phyloP scores from a whole-genome alignment of 2,888 invertebrate genomes.

The Periphyllus acericola region DNA sequence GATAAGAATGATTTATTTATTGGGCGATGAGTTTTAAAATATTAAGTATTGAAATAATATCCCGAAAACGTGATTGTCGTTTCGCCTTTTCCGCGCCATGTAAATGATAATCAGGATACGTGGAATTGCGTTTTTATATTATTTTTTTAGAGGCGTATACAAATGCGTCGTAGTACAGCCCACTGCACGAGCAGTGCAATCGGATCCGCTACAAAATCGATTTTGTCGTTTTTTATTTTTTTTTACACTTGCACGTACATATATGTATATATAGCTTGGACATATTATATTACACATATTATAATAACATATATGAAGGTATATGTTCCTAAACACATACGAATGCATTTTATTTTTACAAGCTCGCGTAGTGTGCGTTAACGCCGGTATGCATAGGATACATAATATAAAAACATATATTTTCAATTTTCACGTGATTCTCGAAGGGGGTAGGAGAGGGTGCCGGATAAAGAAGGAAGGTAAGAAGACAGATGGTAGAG shows the following conservation, averaged over 20 bases:
- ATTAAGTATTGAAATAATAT: neutral
- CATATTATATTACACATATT: conserved; percentile 19
- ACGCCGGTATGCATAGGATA: neutral
- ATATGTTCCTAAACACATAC: neutral
- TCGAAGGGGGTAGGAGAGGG: neutral
- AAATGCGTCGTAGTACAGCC: conserved; percentile 33
- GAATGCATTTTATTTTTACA: neutral
- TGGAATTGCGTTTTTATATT: neutral
- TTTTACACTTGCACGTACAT: neutral
- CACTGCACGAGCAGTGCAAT: conserved; percentile 19
- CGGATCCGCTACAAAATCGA: conserved; percentile 27
- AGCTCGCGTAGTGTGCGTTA: neutral
- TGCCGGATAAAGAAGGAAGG: no score
- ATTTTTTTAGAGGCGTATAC: conserved; percentile 37
- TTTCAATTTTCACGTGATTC: neutral
- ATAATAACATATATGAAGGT: neutral
- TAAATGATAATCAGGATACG: neutral
- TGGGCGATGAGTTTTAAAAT: neutral
- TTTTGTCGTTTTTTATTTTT: conserved; percentile 3
- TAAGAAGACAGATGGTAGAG: conserved; percentile 38
- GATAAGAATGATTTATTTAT: neutral
- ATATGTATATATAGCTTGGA: no score
- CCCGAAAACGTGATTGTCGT: neutral
- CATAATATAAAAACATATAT: neutral
- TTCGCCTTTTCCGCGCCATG: neutral